A percentile compares a stretch with the other conserved stretches of the same genome.
These are phyloP conservation scores for Rissa tridactyla DNA, from an alignment of 2,113 vertebrate species.

Conservation along the genomic window DNA sequence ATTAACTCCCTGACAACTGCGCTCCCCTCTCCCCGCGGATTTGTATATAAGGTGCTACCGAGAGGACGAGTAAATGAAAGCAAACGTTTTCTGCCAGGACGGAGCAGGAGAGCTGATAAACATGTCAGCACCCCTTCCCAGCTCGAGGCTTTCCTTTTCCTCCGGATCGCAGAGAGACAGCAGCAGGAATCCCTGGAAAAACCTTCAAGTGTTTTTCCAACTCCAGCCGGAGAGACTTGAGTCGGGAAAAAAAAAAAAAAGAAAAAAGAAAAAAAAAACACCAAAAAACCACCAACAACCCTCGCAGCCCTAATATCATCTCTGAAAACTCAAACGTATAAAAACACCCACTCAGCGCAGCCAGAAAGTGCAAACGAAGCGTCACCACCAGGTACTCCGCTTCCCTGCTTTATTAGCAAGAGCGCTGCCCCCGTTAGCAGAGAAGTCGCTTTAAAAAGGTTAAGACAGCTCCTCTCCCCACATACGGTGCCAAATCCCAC, in stretches of 20 bases:
- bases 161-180: neutral
- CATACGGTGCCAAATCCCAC: constrained; percentile 58
- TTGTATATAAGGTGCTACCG: neutral
- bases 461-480: constrained; percentile 45
- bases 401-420: neutral
- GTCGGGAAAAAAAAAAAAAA: neutral
- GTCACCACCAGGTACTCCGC: constrained; percentile 24
- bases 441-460: constrained; percentile 48
- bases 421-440: constrained; percentile 50
- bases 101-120: neutral
- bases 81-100: neutral
- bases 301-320: constrained; percentile 5
- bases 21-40: neutral
- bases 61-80: neutral
- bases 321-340: constrained; percentile 22
- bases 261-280: neutral
- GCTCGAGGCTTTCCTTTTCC: neutral
- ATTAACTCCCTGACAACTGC: neutral
- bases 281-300: neutral
- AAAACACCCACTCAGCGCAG: constrained; percentile 15
- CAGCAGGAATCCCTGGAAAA: constrained; percentile 16
- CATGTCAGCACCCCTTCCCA: neutral
- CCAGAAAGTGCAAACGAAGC: constrained; percentile 39
- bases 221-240: neutral
- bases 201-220: constrained; percentile 33